These are phyloP conservation scores for Callinectes sapidus DNA, from an alignment of 2,888 invertebrate species.

Conservation along the genomic window DNA sequence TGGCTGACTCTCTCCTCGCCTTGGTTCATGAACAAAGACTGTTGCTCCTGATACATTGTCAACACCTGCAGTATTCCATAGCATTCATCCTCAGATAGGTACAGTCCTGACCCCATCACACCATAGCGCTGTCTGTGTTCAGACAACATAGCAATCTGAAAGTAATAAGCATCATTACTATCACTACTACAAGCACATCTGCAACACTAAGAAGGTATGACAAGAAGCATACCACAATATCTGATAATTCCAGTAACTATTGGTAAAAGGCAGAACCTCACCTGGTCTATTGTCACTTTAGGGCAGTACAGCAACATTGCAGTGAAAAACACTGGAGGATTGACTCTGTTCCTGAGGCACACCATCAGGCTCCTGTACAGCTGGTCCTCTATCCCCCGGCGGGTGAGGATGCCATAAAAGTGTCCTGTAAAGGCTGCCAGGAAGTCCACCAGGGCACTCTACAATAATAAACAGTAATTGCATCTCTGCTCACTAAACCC, in stretches of 20 bases:
- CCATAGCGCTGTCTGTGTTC: no score
- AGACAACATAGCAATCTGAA: slow-evolving; percentile 54
- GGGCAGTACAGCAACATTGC: slow-evolving; percentile 44
- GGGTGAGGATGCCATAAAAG: slow-evolving; percentile 18
- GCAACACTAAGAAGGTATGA: no score
- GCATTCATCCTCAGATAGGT: slow-evolving; percentile 45
- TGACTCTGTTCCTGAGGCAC: slow-evolving; percentile 32
- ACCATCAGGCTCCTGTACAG: slow-evolving; percentile 51
- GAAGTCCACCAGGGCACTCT: slow-evolving; percentile 16
- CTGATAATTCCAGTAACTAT: not conserved
- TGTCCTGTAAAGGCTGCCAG: slow-evolving; percentile 15
- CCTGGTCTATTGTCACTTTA: slow-evolving; percentile 53
- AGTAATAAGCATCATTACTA: not conserved
- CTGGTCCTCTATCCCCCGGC: slow-evolving; percentile 35
- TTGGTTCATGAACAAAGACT: not conserved
- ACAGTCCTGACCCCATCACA: slow-evolving; percentile 44
- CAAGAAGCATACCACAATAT: not conserved
- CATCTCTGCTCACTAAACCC: not conserved
- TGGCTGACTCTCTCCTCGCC: not conserved
- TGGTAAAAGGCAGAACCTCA: slow-evolving; percentile 18
- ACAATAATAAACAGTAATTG: not conserved
- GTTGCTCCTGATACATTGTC: not conserved
- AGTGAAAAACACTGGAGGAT: slow-evolving; percentile 39
- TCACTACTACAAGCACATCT: not conserved
- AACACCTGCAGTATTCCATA: slow-evolving; percentile 41